Percentiles rank a stretch among this genome's conserved stretches.
Evolutionary conservation across 1,140 invertebrate genomes (phyloP).

Genomic region (Lucilia cuprina): DNA sequence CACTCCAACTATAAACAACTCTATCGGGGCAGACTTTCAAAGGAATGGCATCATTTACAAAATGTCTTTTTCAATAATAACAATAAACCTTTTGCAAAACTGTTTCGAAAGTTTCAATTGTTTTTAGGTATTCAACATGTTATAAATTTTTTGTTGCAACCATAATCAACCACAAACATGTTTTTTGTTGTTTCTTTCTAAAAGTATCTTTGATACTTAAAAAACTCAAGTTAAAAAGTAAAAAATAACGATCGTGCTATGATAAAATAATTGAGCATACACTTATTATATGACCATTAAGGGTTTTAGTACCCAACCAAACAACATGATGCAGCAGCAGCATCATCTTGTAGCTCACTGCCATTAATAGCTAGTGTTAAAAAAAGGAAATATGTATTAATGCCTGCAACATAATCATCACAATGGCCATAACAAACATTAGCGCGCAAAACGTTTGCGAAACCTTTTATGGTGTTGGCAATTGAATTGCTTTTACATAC

Average conservation of each 20-base stretch:
- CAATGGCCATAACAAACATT: background rate
- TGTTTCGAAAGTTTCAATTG: background rate
- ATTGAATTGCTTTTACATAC: background rate
- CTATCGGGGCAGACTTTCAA: background rate
- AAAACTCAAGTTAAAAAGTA: background rate
- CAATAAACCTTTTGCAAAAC: background rate
- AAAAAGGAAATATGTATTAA: background rate
- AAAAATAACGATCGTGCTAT: constrained; percentile 2
- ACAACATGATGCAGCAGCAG: background rate
- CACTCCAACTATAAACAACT: constrained; percentile 5
- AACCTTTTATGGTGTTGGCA: constrained; percentile 10
- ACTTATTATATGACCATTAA: background rate
- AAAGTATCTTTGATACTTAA: background rate
- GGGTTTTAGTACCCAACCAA: background rate
- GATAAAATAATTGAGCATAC: constrained; percentile 15
- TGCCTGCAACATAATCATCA: background rate
- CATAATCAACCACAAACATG: constrained; percentile 5
- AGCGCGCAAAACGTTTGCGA: background rate
- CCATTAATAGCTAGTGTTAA: background rate
- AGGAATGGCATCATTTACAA: background rate
- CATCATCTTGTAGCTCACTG: background rate
- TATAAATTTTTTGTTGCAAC: background rate
- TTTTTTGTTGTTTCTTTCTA: background rate
- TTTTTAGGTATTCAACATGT: background rate
- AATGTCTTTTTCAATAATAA: background rate